Percentiles rank a stretch among this genome's conserved stretches.
These are phyloP conservation scores for Todiramphus chloris DNA, from an alignment of 2,113 vertebrate genomes.

Conservation along the genomic window DNA sequence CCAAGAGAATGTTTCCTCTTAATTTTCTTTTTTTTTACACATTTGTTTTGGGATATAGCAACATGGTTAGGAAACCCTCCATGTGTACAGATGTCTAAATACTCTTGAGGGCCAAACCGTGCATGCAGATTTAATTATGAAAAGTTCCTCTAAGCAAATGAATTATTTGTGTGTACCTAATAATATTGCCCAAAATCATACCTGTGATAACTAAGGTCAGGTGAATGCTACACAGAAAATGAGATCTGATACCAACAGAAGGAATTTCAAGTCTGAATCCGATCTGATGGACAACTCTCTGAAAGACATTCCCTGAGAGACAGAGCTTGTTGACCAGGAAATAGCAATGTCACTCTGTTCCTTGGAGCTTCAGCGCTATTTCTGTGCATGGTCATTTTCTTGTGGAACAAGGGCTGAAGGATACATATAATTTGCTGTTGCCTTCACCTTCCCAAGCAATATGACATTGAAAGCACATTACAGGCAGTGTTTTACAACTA, in stretches of 20 bases:
- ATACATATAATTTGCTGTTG: neutral
- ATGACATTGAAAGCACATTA: neutral
- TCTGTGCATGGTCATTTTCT: neutral
- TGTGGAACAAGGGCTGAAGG: neutral
- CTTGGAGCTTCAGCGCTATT: neutral
- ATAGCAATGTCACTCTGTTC: neutral
- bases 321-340: neutral
- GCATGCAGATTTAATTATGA: neutral
- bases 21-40: neutral
- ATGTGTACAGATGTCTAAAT: neutral
- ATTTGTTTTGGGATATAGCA: neutral
- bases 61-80: neutral
- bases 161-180: neutral
- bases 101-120: neutral
- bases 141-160: neutral
- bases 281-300: neutral
- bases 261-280: neutral
- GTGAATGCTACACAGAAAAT: neutral
- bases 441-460: neutral
- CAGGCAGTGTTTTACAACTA: neutral
- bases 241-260: neutral
- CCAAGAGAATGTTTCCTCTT: neutral
- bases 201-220: neutral
- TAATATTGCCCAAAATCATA: neutral
- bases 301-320: accelerated